phyloP scores from a whole-genome alignment of 2,113 vertebrate species.

The Seriola quinqueradiata region DNA sequence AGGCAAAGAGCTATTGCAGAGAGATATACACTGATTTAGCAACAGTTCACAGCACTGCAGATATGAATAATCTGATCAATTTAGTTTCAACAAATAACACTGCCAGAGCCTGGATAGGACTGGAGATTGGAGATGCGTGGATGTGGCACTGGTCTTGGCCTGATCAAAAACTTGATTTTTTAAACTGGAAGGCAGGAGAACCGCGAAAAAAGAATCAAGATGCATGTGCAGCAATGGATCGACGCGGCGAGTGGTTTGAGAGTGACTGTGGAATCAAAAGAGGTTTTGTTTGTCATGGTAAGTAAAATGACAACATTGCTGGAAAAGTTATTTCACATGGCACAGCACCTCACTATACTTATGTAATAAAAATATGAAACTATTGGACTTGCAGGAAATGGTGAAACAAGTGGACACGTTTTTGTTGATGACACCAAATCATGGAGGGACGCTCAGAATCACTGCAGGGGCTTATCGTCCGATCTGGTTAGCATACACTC shows the following conservation, averaged over 20 bases:
- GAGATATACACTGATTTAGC: slow-evolving; percentile 71
- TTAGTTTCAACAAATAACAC: slow-evolving; percentile 7
- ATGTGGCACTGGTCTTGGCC: slow-evolving; percentile 76
- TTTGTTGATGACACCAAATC: slow-evolving; percentile 55
- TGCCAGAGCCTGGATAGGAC: slow-evolving; percentile 73
- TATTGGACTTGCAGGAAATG: slow-evolving; percentile 35
- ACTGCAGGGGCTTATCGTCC: slow-evolving; percentile 64
- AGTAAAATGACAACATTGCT: slow-evolving; percentile 33
- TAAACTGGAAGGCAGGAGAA: slow-evolving; percentile 66
- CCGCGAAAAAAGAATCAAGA: slow-evolving; percentile 8
- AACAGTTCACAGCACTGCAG: slow-evolving; percentile 62
- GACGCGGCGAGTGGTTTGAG: slow-evolving; percentile 70
- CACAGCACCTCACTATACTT: neutral
- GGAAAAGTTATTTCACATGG: neutral
- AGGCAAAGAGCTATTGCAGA: slow-evolving; percentile 74
- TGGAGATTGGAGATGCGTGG: slow-evolving; percentile 54
- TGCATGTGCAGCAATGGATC: slow-evolving; percentile 69
- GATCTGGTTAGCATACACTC: slow-evolving; percentile 74
- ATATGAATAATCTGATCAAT: slow-evolving; percentile 51
- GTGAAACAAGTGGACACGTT: neutral
- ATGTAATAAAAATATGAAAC: neutral
- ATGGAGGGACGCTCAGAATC: slow-evolving; percentile 71
- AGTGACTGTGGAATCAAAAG: slow-evolving; percentile 49
- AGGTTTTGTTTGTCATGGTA: slow-evolving; percentile 77
- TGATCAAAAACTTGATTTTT: slow-evolving; percentile 55